Evolutionary conservation across 2,888 invertebrate species (phyloP).

Genomic region (Notodonta ziczac): DNA sequence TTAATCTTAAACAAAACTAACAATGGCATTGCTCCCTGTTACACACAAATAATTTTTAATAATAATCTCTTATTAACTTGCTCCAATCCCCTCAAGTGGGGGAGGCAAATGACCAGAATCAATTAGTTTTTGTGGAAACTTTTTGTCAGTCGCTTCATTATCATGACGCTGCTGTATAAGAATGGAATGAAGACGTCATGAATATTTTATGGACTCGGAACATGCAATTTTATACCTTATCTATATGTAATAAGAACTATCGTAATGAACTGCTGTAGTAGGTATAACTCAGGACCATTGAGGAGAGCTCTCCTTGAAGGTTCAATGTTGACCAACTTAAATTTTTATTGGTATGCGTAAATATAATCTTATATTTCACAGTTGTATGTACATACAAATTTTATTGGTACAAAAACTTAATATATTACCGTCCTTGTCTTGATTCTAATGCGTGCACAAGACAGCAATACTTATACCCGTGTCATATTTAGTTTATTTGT

Average conservation of each 20-base stretch:
- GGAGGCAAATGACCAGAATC: slow-evolving; percentile 51
- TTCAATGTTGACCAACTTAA: not conserved
- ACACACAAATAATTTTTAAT: no score
- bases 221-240: not conserved
- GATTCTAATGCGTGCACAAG: no score
- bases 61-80: slow-evolving; percentile 13
- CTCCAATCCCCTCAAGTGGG: slow-evolving; percentile 22
- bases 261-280: not conserved
- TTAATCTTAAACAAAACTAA: no score
- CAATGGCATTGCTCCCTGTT: no score
- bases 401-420: no score
- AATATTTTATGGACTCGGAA: slow-evolving; percentile 47
- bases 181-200: slow-evolving; percentile 45
- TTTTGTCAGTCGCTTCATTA: slow-evolving; percentile 52
- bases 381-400: no score
- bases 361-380: no score
- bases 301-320: not conserved
- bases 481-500: no score
- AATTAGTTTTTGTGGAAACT: slow-evolving; percentile 56
- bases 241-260: not conserved
- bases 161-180: slow-evolving; percentile 41
- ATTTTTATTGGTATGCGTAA: no score
- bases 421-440: no score
- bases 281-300: no score
- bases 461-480: no score